Base-by-base conservation (phyloP, 2,113 vertebrate species). In the Echinops telfairi region DNA sequence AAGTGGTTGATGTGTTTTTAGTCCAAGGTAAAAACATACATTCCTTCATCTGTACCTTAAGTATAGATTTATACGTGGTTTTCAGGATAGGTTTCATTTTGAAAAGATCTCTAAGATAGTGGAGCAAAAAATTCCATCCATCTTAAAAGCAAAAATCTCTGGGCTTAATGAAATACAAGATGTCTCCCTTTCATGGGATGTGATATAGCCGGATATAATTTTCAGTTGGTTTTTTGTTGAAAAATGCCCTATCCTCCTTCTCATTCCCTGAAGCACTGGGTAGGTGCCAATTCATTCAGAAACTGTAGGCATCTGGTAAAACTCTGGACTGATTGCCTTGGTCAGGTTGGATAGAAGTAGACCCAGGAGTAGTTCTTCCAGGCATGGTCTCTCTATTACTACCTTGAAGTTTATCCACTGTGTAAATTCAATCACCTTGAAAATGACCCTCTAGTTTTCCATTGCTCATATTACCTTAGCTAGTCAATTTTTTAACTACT, bases 141-240 rank as follows among this genome's bases (percentile, higher is more conserved):
- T 47, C 22, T 15, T 93, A 84, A 43, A 84, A 91, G 91, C 84
- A 62, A 90, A 93, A 93, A 68, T 31, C 86, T 79, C 68, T 40
- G 58, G 77, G 71, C 29, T 77, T 71, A 88, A 22, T 23, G 53
- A 47, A 81, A 92, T 84, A 86, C 91, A 89, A 94, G 84, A 93
- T 96, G 83, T 94, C 80, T 94, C 83, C 76, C 79, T 96, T 91
- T 81, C 83, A 66, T 2, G 85, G 58, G 58, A 76, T 83, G 31
- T 88, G 83, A 81, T 57, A n/a, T 66, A 92, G 47, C 53, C 58
- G 58, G 60, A 90, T 38, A 80, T 36, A 93, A 81, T 83, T 88
- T 77, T 81, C 86, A 73, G 53, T 47, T 57, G 31, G 29, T 11
- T 62, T 93, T 96, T 93, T 86, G 83, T 22, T 33, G 0, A 79